Conservation (phyloP, 2,888 invertebrate species). For the Nephrotoma guestfalica region DNA sequence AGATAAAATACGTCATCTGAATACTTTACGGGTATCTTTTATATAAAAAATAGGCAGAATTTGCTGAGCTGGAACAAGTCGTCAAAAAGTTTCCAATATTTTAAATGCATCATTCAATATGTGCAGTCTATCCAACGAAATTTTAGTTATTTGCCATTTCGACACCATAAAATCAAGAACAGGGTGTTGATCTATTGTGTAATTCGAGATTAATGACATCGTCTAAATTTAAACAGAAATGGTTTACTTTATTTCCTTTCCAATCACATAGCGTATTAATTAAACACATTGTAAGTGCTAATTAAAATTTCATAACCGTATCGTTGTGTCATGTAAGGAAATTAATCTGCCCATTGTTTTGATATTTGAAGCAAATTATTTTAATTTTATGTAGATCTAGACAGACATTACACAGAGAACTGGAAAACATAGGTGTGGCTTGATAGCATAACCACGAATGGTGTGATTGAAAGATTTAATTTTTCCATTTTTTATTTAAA, state of each 20-base stretch:
- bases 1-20: too few species aligned
- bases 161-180: too few species aligned
- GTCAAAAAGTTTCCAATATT: too few species aligned
- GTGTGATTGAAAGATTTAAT: neutral
- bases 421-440: neutral
- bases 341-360: neutral
- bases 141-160: too few species aligned
- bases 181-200: too few species aligned
- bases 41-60: too few species aligned
- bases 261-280: neutral
- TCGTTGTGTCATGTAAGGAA: neutral
- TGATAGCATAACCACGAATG: neutral
- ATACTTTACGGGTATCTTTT: too few species aligned
- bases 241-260: neutral
- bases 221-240: too few species aligned
- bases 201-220: too few species aligned
- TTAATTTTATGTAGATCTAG: neutral
- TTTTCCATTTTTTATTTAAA: neutral
- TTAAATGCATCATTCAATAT: too few species aligned
- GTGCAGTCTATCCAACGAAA: too few species aligned
- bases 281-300: neutral
- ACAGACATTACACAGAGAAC: neutral
- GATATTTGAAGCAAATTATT: neutral
- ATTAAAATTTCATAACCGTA: neutral
- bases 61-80: too few species aligned